phyloP scores from a whole-genome alignment of 2,797 vertebrate species.

The Clarias pachynema region DNA sequence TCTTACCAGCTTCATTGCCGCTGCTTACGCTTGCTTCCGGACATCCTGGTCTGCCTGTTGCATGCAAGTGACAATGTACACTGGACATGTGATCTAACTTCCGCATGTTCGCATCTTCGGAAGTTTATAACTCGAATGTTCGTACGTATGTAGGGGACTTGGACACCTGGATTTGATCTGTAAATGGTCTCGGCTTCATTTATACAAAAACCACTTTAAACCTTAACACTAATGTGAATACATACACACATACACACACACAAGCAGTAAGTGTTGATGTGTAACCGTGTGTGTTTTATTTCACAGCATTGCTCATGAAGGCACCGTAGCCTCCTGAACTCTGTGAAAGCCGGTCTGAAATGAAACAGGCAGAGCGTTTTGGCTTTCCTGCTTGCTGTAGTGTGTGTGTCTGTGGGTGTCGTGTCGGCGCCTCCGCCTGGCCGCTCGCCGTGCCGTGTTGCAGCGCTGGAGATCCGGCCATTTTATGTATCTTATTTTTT shows the following conservation, averaged over 20 bases:
- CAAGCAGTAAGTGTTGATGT: not conserved
- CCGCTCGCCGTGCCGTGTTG: constrained; percentile 29
- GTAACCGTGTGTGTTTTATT: not conserved
- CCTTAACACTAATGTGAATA: not conserved
- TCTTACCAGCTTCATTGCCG: no score
- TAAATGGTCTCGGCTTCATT: not conserved
- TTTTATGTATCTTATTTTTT: constrained; percentile 64
- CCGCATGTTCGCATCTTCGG: no score
- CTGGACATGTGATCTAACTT: no score
- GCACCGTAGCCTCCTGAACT: not conserved
- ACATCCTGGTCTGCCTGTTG: no score
- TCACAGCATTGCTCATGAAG: no score
- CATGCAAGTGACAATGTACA: no score
- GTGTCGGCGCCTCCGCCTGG: constrained; percentile 3
- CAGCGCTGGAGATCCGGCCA: constrained; percentile 57
- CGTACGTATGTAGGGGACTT: no score
- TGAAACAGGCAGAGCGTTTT: not conserved
- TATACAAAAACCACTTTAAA: not conserved
- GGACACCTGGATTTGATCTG: not conserved
- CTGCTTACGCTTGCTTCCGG: no score
- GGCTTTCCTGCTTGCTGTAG: not conserved
- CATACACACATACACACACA: no score
- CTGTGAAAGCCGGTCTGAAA: not conserved
- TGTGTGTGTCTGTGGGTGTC: constrained; percentile 1
- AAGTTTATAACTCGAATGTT: no score